Conservation (phyloP, 2,113 vertebrate genomes). For the Lycaon pictus region DNA sequence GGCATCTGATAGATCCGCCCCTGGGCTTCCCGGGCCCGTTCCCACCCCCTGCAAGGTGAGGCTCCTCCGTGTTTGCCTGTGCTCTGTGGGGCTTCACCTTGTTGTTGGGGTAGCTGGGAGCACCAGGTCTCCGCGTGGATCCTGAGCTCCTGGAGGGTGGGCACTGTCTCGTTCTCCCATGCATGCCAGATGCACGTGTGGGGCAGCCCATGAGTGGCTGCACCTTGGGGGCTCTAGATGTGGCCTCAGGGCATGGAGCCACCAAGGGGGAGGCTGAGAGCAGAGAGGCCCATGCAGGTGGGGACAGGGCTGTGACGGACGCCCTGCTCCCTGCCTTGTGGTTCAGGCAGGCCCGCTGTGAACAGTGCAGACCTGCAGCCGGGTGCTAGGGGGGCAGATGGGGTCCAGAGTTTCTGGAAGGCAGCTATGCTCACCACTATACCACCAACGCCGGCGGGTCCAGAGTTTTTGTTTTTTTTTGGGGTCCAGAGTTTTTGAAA, state of each 20-base stretch:
- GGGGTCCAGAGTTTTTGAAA: background rate
- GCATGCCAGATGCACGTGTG: rapidly evolving
- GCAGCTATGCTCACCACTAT: slow-evolving; percentile 92
- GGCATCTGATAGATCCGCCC: rapidly evolving
- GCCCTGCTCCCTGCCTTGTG: background rate
- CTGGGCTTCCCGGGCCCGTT: background rate
- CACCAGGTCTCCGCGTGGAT: rapidly evolving
- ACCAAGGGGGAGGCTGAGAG: no score
- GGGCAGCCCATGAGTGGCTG: background rate
- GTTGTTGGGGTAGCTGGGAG: background rate
- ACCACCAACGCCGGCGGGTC: slow-evolving; percentile 85
- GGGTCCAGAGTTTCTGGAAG: slow-evolving; percentile 75
- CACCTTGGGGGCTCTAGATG: background rate
- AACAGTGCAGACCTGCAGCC: no score
- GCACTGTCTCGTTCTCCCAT: background rate
- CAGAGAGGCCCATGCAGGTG: rapidly evolving
- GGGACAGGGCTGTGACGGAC: background rate
- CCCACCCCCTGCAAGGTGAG: rapidly evolving
- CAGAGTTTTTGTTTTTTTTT: no score
- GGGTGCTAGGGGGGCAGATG: background rate
- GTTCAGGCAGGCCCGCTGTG: no score
- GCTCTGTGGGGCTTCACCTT: background rate
- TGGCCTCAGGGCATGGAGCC: rapidly evolving
- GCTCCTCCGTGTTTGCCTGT: rapidly evolving
- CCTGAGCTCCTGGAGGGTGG: background rate